These are phyloP conservation scores for Pterocles burchelli DNA, from an alignment of 2,113 vertebrate genomes.

Conservation along the genomic window DNA sequence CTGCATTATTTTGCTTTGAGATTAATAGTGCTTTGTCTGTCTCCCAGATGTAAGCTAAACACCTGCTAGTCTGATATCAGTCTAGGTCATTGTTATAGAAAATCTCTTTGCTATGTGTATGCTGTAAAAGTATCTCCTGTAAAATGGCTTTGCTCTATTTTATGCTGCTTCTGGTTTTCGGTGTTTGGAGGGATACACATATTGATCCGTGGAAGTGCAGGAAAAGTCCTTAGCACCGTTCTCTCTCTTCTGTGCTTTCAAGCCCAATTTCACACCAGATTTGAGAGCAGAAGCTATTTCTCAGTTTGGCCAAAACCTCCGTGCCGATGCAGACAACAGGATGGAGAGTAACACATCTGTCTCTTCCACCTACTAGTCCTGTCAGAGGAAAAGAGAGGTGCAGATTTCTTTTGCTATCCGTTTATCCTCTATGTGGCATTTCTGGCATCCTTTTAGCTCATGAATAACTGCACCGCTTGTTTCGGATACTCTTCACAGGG, in stretches of 20 bases:
- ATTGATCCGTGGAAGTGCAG: neutral
- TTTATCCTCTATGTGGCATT: neutral
- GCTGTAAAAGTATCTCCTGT: neutral
- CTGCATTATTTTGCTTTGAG: conserved; percentile 42
- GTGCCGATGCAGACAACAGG: neutral
- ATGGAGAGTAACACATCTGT: neutral
- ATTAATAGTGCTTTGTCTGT: conserved; percentile 54
- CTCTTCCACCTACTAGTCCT: neutral
- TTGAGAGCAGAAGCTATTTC: neutral
- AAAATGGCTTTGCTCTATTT: neutral
- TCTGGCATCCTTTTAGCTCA: conserved; percentile 13
- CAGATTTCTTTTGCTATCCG: neutral
- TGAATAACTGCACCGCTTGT: neutral
- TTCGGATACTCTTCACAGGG: conserved; percentile 2
- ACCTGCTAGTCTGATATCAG: conserved; percentile 29
- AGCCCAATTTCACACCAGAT: neutral
- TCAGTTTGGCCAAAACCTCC: neutral
- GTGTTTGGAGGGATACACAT: neutral
- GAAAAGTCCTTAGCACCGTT: neutral
- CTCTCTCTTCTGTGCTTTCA: neutral
- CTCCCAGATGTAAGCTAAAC: conserved; percentile 16
- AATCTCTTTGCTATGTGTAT: neutral
- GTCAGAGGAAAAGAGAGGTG: conserved; percentile 20
- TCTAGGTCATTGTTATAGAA: conserved; percentile 7
- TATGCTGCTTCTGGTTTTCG: neutral